Base-by-base conservation (phyloP, 1,140 invertebrate species). In the Solenopsis fugax region DNA sequence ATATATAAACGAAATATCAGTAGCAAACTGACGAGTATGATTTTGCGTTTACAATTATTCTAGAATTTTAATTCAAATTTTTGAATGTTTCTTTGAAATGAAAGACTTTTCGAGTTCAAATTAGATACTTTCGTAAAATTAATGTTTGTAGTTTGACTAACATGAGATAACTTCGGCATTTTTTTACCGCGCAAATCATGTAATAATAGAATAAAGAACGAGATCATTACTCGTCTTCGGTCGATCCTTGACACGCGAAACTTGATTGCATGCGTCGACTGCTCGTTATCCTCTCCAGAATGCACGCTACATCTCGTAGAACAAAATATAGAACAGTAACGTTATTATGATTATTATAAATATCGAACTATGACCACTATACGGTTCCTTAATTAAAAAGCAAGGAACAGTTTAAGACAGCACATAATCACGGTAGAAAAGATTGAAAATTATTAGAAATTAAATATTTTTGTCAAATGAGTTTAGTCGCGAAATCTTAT, bases 261-360 rank as follows among this genome's bases (percentile, higher is more conserved):
- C 78, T 62, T 65, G 54, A 89, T 48, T 77, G 37, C 45, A 64
- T 62, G 10, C 85, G 62, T 85, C 80, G 41, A 92, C 87, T 89
- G 77, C 89, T 89, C 82, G 62, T 92, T 91, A 92, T 91, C 86
- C 85, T 92, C 78, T 89, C 86, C 77, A 87, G 5, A 41, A 88
- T 87, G 85, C 77, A 85, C 58, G 37, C 77, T 72, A 56, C 67
- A 72, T 87, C 54, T 75, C 62, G 34, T 18, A 5, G 48, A 73
- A 78, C 48, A 77, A 90, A 90, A 81, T 69, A 80, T 34, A 56
- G 52, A 52, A 80, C 10, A 2, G 71, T 48, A 54, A 76, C 29
- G 45, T 84, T 50, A 54, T 60, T 69, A 56, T 13, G 60, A 76
- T 76, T 76, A n/a, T n/a, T n/a, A n/a, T n/a, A n/a, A 58, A 60